Evolutionary conservation across 2,888 invertebrate genomes (phyloP), one percentile per base, ranked within the genome.

Genomic region (Lasius platythorax): DNA sequence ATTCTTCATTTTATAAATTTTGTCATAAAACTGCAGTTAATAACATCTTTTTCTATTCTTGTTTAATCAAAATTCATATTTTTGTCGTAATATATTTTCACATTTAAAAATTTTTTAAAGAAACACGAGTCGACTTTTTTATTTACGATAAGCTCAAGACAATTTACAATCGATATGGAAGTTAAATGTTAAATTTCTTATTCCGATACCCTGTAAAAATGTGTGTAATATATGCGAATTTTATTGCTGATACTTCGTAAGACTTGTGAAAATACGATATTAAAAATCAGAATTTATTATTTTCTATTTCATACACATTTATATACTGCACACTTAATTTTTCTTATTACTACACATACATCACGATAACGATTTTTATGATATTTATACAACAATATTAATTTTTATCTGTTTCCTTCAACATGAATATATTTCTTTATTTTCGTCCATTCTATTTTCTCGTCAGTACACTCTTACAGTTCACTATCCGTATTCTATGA

Each of bases 241-340:
- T 73, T 61, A 43, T 73, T 74, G 30, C 4, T 74, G 15, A 64
- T 15, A 43, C 15, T 74, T 63, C 2, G 2, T 33, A 33, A 73
- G 6, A 46, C n/a, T 75, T 46, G 40, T 23, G 46, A 68, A 73
- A 73, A 73, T 28, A 15, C 12, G 9, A 53, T 37, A 70, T 56
- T 56, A 72, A 37, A 18, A 37, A 18, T 72, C 56, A 56, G 56
- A 72, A 72, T 56, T 37, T 56, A 53, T 37, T 72, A 53, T 53
- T 53, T 53, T 53, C 50, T 53, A 53, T 8, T n/a, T 53, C n/a
- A n/a, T n/a, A n/a, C 50, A 53, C 50, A 53, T 2, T 46, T 30
- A 37, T 18, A 15, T 58, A 23, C 40, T 37, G 15, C 0, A n/a
- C 30, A 66, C 3, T 50, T 9, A 33, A 43, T 6, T 43, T 33